phyloP scores from a whole-genome alignment of 2,797 vertebrate genomes.

The Sibirionetta formosa region DNA sequence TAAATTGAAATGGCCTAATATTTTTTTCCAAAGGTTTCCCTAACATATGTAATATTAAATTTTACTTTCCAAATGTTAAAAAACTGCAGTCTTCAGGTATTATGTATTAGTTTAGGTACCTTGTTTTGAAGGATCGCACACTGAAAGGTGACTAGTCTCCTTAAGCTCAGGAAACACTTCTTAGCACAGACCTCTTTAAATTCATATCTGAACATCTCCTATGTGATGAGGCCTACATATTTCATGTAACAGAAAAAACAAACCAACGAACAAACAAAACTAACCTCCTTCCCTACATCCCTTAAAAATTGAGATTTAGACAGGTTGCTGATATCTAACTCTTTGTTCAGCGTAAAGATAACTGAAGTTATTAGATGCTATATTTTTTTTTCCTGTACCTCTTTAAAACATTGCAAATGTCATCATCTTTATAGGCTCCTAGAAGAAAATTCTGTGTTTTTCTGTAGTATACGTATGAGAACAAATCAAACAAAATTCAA shows the following conservation, averaged over 20 bases:
- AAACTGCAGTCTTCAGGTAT: neutral
- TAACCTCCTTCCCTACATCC: accelerated
- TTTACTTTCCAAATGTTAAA: neutral
- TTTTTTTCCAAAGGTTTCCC: neutral
- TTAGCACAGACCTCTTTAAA: neutral
- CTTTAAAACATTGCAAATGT: neutral
- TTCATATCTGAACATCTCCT: neutral
- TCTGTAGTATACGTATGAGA: neutral
- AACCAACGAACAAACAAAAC: neutral
- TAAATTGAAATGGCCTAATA: neutral
- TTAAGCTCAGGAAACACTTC: neutral
- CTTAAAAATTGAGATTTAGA: accelerated
- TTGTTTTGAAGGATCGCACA: neutral
- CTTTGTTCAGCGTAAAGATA: neutral
- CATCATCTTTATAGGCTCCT: neutral
- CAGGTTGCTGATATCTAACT: neutral
- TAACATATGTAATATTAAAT: neutral
- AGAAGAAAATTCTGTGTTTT: neutral
- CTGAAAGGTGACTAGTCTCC: neutral
- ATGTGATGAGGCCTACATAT: neutral
- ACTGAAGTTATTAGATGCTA: neutral
- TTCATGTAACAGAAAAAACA: neutral
- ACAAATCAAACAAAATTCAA: neutral
- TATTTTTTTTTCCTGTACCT: neutral
- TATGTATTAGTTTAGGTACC: neutral